Percentiles rank a stretch among this genome's conserved stretches.
phyloP scores from a whole-genome alignment of 1,140 invertebrate species.

The Orchesella cincta region DNA sequence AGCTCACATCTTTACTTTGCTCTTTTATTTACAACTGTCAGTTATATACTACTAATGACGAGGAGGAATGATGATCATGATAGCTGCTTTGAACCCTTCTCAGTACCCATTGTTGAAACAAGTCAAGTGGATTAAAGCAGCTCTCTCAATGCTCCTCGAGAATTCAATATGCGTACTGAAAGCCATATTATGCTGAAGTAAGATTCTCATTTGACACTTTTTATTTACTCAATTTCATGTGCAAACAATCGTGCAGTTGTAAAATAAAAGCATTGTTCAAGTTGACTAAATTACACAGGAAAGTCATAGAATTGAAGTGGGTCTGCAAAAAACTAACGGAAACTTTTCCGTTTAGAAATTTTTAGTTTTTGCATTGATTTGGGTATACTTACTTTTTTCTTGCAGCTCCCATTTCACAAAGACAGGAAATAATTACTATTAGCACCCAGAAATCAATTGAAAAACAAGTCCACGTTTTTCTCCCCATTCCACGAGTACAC shows the following conservation, averaged over 20 bases:
- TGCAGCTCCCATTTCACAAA: conserved; percentile 1
- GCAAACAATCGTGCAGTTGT: background rate
- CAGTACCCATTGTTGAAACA: background rate
- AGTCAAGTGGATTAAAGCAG: background rate
- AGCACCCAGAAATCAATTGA: conserved; percentile 10
- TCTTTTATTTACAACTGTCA: conserved; percentile 17
- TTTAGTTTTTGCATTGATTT: too few relatives aligned
- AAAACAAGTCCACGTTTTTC: background rate
- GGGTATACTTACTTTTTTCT: conserved; percentile 12
- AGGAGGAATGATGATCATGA: background rate
- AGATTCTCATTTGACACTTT: background rate
- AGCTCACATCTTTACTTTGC: background rate
- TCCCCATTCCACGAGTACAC: conserved; percentile 4
- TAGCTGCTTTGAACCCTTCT: conserved; percentile 6
- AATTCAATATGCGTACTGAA: too few relatives aligned
- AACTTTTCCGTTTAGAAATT: too few relatives aligned
- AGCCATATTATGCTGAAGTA: too few relatives aligned
- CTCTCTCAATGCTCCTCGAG: too few relatives aligned
- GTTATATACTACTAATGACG: conserved; percentile 9
- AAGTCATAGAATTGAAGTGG: too few relatives aligned
- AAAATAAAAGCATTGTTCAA: too few relatives aligned
- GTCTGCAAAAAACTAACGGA: too few relatives aligned
- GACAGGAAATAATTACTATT: background rate
- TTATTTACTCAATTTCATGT: background rate
- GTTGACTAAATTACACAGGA: too few relatives aligned